phyloP scores from a whole-genome alignment of 2,888 invertebrate genomes.

The Leptopterna dolabrata region DNA sequence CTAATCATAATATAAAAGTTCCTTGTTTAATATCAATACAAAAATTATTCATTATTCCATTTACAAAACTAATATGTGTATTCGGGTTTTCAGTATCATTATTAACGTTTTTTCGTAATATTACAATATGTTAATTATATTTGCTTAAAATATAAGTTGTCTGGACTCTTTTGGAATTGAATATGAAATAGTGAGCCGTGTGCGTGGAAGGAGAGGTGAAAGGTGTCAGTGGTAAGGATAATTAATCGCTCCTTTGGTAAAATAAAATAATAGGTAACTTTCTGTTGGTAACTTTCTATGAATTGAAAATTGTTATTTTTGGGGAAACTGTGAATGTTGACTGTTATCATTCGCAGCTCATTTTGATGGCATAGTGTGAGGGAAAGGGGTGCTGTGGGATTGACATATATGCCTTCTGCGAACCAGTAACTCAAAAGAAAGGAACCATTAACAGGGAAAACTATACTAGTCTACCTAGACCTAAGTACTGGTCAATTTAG shows the following conservation, averaged over 20 bases:
- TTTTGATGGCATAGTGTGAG: too few relatives aligned
- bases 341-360: too few relatives aligned
- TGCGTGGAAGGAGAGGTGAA: not conserved
- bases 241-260: not conserved
- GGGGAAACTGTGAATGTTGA: too few relatives aligned
- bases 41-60: conserved; percentile 40
- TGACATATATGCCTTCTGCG: too few relatives aligned
- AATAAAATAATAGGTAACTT: not conserved
- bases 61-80: conserved; percentile 42
- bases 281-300: too few relatives aligned
- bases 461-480: too few relatives aligned
- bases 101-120: not conserved
- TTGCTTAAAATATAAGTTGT: not conserved
- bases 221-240: not conserved
- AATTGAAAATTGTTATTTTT: too few relatives aligned
- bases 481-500: too few relatives aligned
- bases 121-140: not conserved
- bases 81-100: conserved; percentile 1
- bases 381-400: too few relatives aligned
- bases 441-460: too few relatives aligned
- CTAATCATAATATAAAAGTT: conserved; percentile 21
- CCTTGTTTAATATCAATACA: conserved; percentile 6
- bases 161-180: not conserved
- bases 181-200: not conserved
- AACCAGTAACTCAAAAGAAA: too few relatives aligned